A percentile compares a stretch with the other conserved stretches of the same genome.
Evolutionary conservation across 1,140 invertebrate genomes (phyloP).

Genomic region (Tribolium castaneum): DNA sequence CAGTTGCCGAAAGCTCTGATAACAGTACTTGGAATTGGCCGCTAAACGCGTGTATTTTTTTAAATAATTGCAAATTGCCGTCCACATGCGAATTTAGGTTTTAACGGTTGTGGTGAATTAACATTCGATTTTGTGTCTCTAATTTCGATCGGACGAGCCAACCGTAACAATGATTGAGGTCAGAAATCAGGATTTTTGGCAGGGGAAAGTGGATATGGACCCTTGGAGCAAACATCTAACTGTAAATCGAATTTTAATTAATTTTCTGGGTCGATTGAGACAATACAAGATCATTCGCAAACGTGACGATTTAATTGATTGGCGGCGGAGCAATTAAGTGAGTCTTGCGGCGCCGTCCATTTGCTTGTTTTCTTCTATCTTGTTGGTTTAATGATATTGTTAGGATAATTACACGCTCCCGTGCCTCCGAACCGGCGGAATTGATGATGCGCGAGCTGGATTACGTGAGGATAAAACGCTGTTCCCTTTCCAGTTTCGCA

Average conservation of each 20-base stretch:
- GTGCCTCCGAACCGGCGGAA: not conserved
- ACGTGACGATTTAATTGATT: slow-evolving; percentile 16
- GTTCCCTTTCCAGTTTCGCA: no score
- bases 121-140: slow-evolving; percentile 30
- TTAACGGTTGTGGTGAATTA: slow-evolving; percentile 26
- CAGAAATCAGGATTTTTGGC: not conserved
- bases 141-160: not conserved
- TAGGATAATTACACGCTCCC: slow-evolving; percentile 17
- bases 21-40: slow-evolving; percentile 10
- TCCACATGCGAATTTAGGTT: slow-evolving; percentile 19
- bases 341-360: slow-evolving; percentile 12
- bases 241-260: slow-evolving; percentile 13
- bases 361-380: not conserved
- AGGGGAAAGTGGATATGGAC: no score
- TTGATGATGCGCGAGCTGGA: not conserved
- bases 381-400: slow-evolving; percentile 27
- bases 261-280: not conserved
- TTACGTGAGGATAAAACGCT: no score
- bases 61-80: slow-evolving; percentile 25
- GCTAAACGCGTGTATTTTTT: slow-evolving; percentile 8
- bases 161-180: not conserved
- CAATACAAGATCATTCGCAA: not conserved
- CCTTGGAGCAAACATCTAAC: not conserved
- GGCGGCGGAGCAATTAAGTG: slow-evolving; percentile 6
- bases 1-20: not conserved